These are phyloP conservation scores for Barbus barbus DNA, from an alignment of 2,113 vertebrate species.

Conservation along the genomic window DNA sequence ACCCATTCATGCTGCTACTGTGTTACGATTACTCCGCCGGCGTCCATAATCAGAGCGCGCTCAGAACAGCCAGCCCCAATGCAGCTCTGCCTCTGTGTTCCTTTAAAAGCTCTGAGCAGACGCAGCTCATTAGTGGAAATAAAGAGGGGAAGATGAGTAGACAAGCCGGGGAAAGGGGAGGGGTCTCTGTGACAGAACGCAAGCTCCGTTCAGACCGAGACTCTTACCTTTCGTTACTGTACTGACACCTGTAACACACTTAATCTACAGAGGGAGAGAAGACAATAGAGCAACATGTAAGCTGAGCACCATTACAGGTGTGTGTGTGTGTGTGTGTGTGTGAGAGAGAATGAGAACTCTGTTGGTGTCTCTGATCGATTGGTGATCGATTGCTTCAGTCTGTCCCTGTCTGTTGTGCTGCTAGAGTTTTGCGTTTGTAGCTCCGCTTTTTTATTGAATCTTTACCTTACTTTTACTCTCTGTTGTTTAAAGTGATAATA, in stretches of 20 bases:
- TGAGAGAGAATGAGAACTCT: neutral
- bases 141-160: constrained; percentile 61
- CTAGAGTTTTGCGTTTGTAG: too few species aligned
- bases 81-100: constrained; percentile 49
- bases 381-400: too few species aligned
- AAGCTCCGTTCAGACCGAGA: constrained; percentile 63
- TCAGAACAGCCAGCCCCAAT: constrained; percentile 61
- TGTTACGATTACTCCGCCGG: constrained; percentile 76
- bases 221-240: constrained; percentile 91
- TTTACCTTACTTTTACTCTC: too few species aligned
- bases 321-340: neutral
- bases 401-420: too few species aligned
- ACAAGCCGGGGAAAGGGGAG: constrained; percentile 52
- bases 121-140: constrained; percentile 74
- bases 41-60: constrained; percentile 69
- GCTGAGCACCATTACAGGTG: constrained; percentile 56
- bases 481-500: too few species aligned
- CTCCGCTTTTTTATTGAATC: too few species aligned
- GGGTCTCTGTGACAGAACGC: constrained; percentile 46
- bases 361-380: too few species aligned
- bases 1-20: constrained; percentile 79
- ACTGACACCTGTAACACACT: constrained; percentile 79
- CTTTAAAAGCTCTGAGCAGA: constrained; percentile 61
- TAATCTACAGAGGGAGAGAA: constrained; percentile 87
- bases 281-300: constrained; percentile 75